A percentile compares a stretch with the other conserved stretches of the same genome.
Conservation (phyloP, 1,140 invertebrate genomes). For the Drosophila setifemur region DNA sequence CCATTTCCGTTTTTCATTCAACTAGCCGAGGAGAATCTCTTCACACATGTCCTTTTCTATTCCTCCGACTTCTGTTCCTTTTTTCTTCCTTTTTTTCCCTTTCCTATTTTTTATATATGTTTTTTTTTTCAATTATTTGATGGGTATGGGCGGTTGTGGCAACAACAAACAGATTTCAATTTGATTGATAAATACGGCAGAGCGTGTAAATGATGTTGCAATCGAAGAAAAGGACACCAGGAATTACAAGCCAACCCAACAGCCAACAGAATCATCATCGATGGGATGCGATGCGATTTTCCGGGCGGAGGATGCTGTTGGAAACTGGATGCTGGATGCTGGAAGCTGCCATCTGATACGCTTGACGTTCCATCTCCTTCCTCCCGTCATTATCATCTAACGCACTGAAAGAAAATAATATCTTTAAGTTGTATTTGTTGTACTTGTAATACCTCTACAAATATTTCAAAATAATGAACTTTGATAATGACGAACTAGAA, state of each 20-base stretch:
- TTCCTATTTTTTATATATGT: no score
- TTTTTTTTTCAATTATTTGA: conserved; percentile 64
- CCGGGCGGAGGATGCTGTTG: not conserved
- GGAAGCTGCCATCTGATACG: conserved; percentile 52
- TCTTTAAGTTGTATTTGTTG: no score
- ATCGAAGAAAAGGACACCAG: conserved; percentile 61
- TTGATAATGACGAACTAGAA: no score
- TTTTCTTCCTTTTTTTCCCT: conserved; percentile 8
- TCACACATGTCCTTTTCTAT: conserved; percentile 20
- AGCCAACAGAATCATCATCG: conserved; percentile 44
- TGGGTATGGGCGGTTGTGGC: conserved; percentile 14
- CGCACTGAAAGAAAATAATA: not conserved
- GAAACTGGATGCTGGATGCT: not conserved
- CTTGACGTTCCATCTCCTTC: conserved; percentile 40
- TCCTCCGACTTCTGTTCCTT: not conserved
- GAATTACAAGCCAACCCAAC: conserved; percentile 37
- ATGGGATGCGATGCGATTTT: conserved; percentile 4
- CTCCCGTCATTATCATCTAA: no score
- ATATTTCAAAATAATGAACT: no score
- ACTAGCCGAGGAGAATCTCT: not conserved
- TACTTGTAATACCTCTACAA: no score
- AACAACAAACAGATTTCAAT: conserved; percentile 79
- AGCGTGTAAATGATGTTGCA: conserved; percentile 65
- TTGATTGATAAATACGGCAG: conserved; percentile 73
- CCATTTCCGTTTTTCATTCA: conserved; percentile 46